Evolutionary conservation across 2,797 vertebrate species (phyloP).

Genomic region (Heterohyrax brucei): DNA sequence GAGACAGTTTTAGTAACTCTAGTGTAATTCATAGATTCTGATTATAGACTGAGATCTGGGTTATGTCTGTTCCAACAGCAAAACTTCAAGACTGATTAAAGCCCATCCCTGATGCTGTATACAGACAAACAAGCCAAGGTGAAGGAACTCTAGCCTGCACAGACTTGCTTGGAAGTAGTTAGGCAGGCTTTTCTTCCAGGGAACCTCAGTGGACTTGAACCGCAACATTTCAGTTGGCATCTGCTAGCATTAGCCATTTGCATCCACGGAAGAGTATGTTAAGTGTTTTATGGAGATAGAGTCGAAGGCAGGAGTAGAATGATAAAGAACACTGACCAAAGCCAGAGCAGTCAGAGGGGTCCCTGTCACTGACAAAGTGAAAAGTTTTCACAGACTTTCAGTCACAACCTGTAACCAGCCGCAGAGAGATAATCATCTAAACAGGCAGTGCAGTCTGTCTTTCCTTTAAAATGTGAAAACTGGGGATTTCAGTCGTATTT

Average conservation of each 20-base stretch:
- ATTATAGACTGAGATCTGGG: neutral
- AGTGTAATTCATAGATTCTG: neutral
- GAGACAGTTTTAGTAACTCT: neutral
- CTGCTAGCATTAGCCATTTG: neutral
- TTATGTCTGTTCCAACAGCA: neutral
- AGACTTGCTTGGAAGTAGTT: neutral
- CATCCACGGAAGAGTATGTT: neutral
- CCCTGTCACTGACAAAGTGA: neutral
- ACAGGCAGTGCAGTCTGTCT: neutral
- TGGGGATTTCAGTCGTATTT: slow-evolving; percentile 58
- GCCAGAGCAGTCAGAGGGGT: neutral
- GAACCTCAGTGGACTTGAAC: neutral
- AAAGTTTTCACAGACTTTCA: neutral
- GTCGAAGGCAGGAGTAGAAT: neutral
- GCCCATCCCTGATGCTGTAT: neutral
- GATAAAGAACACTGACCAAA: neutral
- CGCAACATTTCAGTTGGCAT: neutral
- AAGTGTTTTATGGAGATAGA: neutral
- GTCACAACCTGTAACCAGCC: neutral
- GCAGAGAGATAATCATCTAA: neutral
- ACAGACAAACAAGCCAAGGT: neutral
- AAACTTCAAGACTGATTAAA: neutral
- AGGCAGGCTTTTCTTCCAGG: neutral
- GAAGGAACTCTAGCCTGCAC: neutral
- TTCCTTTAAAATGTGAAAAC: slow-evolving; percentile 18